Conservation (phyloP, 2,888 invertebrate species). For the Cantharis lateralis region DNA sequence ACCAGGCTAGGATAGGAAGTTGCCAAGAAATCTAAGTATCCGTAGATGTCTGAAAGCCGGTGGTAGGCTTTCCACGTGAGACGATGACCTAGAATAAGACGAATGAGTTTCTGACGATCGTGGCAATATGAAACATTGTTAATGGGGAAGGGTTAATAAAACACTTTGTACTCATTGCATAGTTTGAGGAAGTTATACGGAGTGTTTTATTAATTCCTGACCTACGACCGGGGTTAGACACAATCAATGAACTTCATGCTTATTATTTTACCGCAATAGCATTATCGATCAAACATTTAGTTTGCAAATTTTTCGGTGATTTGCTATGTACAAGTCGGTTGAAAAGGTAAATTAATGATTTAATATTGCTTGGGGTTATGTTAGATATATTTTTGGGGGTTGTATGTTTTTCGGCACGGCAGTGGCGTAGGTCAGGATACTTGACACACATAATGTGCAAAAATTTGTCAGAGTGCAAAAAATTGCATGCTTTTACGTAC, state of each 20-base stretch:
- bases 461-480: background rate
- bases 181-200: no score
- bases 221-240: background rate
- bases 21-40: slow-evolving; percentile 73
- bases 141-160: background rate
- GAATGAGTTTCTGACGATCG: background rate
- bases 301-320: background rate
- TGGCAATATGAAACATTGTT: background rate
- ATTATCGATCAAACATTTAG: background rate
- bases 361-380: background rate
- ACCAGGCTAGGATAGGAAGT: slow-evolving; percentile 74
- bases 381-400: background rate
- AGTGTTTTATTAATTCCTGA: background rate
- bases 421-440: background rate
- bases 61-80: slow-evolving; percentile 82
- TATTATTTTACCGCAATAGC: background rate
- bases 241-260: background rate
- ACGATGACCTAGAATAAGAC: slow-evolving; percentile 54
- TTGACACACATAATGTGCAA: background rate
- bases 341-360: background rate
- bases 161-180: background rate
- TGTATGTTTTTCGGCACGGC: background rate
- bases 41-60: slow-evolving; percentile 69
- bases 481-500: slow-evolving; percentile 31
- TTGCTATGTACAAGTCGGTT: background rate